phyloP scores from a whole-genome alignment of 2,797 vertebrate species.

The Thunnus albacares region DNA sequence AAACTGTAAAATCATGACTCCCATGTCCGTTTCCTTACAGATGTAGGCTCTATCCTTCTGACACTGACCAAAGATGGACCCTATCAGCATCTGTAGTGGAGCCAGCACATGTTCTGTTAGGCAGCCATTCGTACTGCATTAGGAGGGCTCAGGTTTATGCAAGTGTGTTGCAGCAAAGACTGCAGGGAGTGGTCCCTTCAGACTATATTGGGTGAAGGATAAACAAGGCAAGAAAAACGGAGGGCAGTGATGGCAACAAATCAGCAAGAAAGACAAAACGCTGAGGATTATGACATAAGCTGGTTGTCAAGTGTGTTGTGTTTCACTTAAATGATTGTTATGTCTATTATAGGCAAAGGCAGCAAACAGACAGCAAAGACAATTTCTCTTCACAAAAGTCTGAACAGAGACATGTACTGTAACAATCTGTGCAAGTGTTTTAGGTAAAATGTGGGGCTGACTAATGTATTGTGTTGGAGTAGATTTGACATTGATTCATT shows the following conservation, averaged over 20 bases:
- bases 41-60: conserved; percentile 13
- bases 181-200: conserved; percentile 49
- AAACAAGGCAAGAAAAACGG: conserved; percentile 37
- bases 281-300: conserved; percentile 28
- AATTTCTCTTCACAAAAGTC: conserved; percentile 37
- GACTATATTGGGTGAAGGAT: conserved; percentile 25
- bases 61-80: conserved; percentile 15
- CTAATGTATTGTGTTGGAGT: conserved; percentile 70
- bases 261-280: conserved; percentile 30
- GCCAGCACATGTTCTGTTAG: conserved; percentile 50
- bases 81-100: conserved; percentile 13
- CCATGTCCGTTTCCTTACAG: conserved; percentile 36
- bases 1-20: conserved; percentile 4
- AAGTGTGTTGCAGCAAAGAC: conserved; percentile 37
- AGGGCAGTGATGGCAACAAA: conserved; percentile 26
- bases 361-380: conserved; percentile 34
- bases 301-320: conserved; percentile 11
- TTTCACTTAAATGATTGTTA: conserved; percentile 34
- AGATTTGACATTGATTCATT: conserved; percentile 84
- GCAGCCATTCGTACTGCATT: conserved; percentile 56
- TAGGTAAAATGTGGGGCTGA: conserved; percentile 51
- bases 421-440: conserved; percentile 56
- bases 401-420: conserved; percentile 31
- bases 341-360: conserved; percentile 22
- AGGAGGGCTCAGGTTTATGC: conserved; percentile 55